These are phyloP conservation scores for Busseola fusca DNA, from an alignment of 2,888 invertebrate species.

Conservation along the genomic window DNA sequence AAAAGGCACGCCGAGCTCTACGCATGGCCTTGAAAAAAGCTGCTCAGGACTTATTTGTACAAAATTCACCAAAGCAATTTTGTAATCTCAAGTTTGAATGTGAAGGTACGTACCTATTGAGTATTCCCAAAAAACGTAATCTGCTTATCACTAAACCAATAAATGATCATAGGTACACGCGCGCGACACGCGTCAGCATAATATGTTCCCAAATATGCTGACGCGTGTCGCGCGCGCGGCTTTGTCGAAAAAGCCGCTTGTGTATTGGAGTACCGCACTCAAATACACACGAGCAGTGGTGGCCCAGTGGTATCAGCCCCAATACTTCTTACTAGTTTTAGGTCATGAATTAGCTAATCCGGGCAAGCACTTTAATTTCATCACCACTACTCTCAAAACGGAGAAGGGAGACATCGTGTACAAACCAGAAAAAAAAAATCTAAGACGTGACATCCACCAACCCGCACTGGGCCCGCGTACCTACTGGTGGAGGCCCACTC, in stretches of 20 bases:
- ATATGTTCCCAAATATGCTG: too few relatives aligned
- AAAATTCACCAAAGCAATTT: slow-evolving; percentile 73
- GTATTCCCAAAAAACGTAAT: background rate
- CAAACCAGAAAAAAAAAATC: background rate
- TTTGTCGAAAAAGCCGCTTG: too few relatives aligned
- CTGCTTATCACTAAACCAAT: background rate
- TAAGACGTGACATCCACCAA: background rate
- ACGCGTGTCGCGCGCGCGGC: too few relatives aligned
- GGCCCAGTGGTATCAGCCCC: background rate
- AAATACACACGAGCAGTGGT: background rate
- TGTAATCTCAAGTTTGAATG: slow-evolving; percentile 71
- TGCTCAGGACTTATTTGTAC: slow-evolving; percentile 77
- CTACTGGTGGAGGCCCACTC: background rate
- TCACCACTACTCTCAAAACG: background rate
- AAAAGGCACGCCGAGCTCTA: slow-evolving; percentile 84
- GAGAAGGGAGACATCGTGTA: too few relatives aligned
- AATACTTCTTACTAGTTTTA: background rate
- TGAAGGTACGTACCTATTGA: slow-evolving; percentile 66
- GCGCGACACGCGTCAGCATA: background rate
- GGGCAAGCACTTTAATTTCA: background rate
- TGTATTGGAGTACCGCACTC: background rate
- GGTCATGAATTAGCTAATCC: too few relatives aligned
- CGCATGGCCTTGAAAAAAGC: slow-evolving; percentile 82
- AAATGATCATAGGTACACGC: background rate
- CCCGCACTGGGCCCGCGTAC: background rate